Evolutionary conservation across 1,140 invertebrate genomes (phyloP).

Genomic region (Acromyrmex echinatior): DNA sequence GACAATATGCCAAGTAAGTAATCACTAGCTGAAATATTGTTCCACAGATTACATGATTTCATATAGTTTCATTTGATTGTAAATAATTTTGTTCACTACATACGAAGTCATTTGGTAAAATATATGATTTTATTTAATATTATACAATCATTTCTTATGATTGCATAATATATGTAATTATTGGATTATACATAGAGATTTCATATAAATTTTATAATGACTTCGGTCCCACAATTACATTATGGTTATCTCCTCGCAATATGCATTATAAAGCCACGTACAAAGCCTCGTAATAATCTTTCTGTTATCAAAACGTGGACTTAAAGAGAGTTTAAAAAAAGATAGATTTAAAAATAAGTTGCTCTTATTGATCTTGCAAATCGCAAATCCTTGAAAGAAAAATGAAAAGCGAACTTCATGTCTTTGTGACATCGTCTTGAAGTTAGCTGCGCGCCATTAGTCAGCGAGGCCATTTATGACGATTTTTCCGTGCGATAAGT

Average conservation of each 20-base stretch:
- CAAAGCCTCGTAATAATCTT: background rate
- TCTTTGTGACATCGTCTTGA: background rate
- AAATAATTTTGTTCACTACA: no score
- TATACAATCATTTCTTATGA: no score
- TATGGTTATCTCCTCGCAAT: no score
- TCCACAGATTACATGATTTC: no score
- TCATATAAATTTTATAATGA: no score
- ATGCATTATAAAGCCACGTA: background rate
- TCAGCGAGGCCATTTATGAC: background rate
- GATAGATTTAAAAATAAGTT: background rate
- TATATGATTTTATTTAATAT: no score
- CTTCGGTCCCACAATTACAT: no score
- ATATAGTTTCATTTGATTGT: no score
- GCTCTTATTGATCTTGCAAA: background rate
- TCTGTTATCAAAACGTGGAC: background rate
- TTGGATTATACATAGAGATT: no score
- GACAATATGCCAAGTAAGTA: background rate
- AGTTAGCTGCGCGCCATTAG: slow-evolving; percentile 2
- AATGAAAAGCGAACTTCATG: background rate
- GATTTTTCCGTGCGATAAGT: slow-evolving; percentile 49
- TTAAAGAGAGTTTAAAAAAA: background rate
- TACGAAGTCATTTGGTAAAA: no score
- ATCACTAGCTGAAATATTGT: no score
- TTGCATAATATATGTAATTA: no score
- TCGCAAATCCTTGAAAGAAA: background rate